phyloP scores from a whole-genome alignment of 2,113 vertebrate species.

The Phyllostomus discolor region DNA sequence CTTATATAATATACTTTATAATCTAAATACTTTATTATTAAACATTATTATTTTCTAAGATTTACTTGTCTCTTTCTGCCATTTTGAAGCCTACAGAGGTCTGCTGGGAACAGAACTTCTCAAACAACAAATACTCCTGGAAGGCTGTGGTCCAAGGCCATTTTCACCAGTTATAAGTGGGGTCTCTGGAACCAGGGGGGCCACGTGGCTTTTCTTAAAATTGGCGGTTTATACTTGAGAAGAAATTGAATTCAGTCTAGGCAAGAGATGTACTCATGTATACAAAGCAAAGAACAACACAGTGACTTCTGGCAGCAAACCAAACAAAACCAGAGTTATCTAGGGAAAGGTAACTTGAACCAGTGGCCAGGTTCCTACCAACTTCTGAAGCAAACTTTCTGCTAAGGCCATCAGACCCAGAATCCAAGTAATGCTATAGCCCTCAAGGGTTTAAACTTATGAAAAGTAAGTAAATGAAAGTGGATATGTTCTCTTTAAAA shows the following conservation, averaged over 20 bases:
- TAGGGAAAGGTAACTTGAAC: neutral
- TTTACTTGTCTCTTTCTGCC: neutral
- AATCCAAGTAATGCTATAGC: neutral
- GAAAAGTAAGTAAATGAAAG: neutral
- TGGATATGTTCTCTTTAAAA: neutral
- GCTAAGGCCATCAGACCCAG: neutral
- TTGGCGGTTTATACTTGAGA: neutral
- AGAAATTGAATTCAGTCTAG: neutral
- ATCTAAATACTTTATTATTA: neutral
- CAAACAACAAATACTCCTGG: neutral
- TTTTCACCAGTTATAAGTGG: neutral
- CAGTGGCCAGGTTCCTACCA: neutral
- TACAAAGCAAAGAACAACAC: neutral
- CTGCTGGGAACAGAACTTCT: neutral
- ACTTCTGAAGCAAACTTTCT: neutral
- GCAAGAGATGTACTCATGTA: neutral
- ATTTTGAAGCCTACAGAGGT: neutral
- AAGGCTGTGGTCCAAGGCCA: neutral
- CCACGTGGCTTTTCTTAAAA: neutral
- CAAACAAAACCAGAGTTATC: neutral
- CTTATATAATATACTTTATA: neutral
- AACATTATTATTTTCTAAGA: neutral
- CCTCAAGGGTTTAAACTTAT: neutral
- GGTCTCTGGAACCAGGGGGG: neutral
- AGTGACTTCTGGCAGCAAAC: neutral